Base-by-base conservation (phyloP, 2,888 invertebrate species). In the Meloe dianella region DNA sequence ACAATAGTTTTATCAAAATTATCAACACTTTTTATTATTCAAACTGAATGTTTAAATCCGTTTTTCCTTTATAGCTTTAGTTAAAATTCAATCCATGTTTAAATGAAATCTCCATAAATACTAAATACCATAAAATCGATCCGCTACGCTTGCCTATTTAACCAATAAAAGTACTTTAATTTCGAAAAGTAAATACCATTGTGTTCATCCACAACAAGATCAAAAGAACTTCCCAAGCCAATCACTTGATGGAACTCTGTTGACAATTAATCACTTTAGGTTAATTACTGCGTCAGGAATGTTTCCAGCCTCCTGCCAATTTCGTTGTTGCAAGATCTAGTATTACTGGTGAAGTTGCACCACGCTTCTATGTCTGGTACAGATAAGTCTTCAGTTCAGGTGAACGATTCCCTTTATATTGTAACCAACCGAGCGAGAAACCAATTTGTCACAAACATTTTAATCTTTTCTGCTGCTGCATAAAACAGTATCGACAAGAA, bases 201-300 rank as follows among this genome's bases (percentile, higher is more conserved):
- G 56, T 64, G 66, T 68, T 71, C 70, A 73, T 73, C 71, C 64
- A 41, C n/a, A 65, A 51, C 41, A 64, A 71, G 71, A 73, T 73
- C 73, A 71, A 71, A 66, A 57, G 69, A 68, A 68, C 41, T 6
- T 17, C 66, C 67, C 64, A 7, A 62, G 67, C 70, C 71, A 68
- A 73, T 71, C 71, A 73, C 65, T 63, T 41, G 41, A 41, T 5
- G 63, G 58, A 72, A 74, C 72, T 66, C 70, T 68, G 74, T 69
- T 74, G 75, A 74, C 74, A 75, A 76, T 76, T 77, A 76, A 77
- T 76, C 76, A 76, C 73, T 72, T 72, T 68, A 65, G 72, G 74
- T 73, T 75, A 76, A 75, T 76, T 76, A 77, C 71, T 71, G 69
- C 73, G 74, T 76, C 74, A 76, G 71, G 67, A 70, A 68, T 64